These are phyloP conservation scores for Oriolus oriolus DNA, from an alignment of 2,113 vertebrate genomes.

Conservation along the genomic window DNA sequence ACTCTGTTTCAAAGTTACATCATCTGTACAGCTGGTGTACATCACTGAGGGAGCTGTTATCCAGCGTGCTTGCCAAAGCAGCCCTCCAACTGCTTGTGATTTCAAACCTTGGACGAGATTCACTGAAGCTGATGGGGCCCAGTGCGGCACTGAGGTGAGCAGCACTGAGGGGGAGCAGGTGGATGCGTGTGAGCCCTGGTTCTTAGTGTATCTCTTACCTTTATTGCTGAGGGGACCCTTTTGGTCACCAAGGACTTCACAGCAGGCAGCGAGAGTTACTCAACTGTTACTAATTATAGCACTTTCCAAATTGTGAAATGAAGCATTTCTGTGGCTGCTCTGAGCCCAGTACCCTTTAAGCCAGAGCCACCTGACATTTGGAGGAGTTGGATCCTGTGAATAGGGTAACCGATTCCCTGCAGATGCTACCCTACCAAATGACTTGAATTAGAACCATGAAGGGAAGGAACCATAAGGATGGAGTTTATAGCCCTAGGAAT, in stretches of 20 bases:
- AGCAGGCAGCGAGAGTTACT: not conserved
- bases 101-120: not conserved
- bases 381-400: not conserved
- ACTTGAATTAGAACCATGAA: not conserved
- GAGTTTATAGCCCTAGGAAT: not conserved
- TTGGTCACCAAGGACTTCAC: not conserved
- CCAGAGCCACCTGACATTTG: not conserved
- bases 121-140: not conserved
- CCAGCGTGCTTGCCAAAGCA: not conserved
- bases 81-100: not conserved
- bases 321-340: not conserved
- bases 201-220: not conserved
- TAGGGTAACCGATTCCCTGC: not conserved
- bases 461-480: not conserved
- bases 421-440: not conserved
- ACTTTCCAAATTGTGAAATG: not conserved
- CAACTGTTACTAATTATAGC: not conserved
- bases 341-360: not conserved
- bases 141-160: rapidly evolving
- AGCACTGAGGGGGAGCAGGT: not conserved
- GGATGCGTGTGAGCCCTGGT: rapidly evolving
- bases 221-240: not conserved
- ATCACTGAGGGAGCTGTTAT: not conserved
- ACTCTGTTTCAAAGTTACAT: not conserved
- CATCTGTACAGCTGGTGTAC: not conserved